A percentile compares a stretch with the other conserved stretches of the same genome.
phyloP scores from a whole-genome alignment of 2,797 vertebrate genomes.

The Trachurus trachurus region DNA sequence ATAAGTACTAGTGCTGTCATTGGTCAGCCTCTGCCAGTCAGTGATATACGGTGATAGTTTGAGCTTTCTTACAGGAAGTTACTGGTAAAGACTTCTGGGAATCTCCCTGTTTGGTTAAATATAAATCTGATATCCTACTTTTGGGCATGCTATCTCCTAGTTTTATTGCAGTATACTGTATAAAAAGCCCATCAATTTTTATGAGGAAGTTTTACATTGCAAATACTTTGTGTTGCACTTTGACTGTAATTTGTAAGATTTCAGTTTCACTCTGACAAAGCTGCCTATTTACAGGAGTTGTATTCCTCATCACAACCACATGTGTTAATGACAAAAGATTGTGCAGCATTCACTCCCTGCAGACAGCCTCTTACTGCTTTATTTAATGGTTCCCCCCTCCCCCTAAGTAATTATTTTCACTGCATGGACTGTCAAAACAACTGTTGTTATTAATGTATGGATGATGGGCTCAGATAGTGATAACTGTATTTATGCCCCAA shows the following conservation, averaged over 20 bases:
- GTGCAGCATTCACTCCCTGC: not conserved
- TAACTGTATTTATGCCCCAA: not conserved
- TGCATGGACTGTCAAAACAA: conserved; percentile 21
- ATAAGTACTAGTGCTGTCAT: conserved; percentile 52
- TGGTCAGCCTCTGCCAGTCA: conserved; percentile 50
- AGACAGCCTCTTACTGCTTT: conserved; percentile 20
- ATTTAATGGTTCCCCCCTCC: conserved; percentile 19
- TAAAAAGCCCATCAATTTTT: conserved; percentile 1
- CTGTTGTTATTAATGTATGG: conserved; percentile 22
- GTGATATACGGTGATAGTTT: conserved; percentile 40
- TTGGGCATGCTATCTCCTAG: not conserved
- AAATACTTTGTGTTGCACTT: conserved; percentile 13
- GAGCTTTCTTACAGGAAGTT: conserved; percentile 54
- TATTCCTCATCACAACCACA: conserved; percentile 20
- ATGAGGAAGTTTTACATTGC: not conserved
- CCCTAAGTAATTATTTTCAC: conserved; percentile 17
- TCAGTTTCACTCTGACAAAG: conserved; percentile 18
- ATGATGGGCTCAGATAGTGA: conserved; percentile 19
- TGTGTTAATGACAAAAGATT: conserved; percentile 37
- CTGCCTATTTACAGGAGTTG: conserved; percentile 3
- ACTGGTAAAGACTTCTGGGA: conserved; percentile 40
- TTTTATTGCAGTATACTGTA: not conserved
- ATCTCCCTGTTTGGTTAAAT: conserved; percentile 53
- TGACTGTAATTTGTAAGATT: conserved; percentile 10
- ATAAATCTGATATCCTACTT: conserved; percentile 48